Evolutionary conservation across 2,797 vertebrate species (phyloP), one percentile per base, ranked within the genome.

Genomic region (Podargus strigoides): DNA sequence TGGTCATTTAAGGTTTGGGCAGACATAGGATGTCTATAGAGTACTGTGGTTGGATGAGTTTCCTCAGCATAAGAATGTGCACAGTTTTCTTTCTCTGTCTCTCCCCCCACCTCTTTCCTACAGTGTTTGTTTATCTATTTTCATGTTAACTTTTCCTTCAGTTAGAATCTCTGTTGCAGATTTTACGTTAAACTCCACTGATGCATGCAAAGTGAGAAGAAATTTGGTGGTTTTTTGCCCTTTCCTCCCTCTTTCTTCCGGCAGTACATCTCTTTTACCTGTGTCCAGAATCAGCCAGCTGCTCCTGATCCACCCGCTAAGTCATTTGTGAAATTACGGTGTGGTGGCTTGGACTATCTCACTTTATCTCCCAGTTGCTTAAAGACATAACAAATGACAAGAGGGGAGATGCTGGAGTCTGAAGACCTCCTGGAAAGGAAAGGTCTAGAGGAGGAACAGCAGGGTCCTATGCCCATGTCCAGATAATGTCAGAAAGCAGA

Each of bases 391-490:
- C 21, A 68, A 20, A 85, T 18, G 24, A 47, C n/a, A 42, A 37
- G 9, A 6, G 7, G 5, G 0, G 1, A 67, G 23, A 41, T 10
- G 6, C 10, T 72, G 10, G 23, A 67, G 8, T 56, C 27, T 73
- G 50, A 73, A 75, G 63, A 37, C n/a, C 42, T 44, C 32, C 15
- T 59, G 18, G 6, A 49, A 34, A 73, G 28, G 21, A 17, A 26
- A 69, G 63, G 2, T 39, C 46, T 58, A 32, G 17, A 64, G 41
- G 41, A 68, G 36, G 12, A 77, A 37, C 14, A 64, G 23, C 12
- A 56, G 69, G 14, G 39, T 55, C 32, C 20, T 13, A 21, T 42
- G 41, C 10, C 30, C 34, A 36, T 5, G 2, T 49, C 15, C 28
- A 53, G 30, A 12, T 62, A 56, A 41, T 14, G 27, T 77, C 50